Evolutionary conservation across 2,113 vertebrate species (phyloP).

Genomic region (Pleuronectes platessa): DNA sequence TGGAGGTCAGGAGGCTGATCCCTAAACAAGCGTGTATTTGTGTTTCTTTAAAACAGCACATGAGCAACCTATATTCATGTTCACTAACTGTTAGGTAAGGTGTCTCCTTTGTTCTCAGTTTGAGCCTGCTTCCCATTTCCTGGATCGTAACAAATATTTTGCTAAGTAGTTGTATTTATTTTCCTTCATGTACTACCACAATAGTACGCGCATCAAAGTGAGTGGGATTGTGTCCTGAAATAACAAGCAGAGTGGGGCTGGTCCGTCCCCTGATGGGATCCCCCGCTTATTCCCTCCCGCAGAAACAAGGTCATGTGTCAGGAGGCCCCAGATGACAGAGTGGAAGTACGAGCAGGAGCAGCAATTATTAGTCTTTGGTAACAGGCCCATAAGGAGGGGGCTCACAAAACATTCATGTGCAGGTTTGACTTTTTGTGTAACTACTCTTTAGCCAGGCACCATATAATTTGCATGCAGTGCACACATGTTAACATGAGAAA

Average conservation of each 20-base stretch:
- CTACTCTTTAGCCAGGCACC: not conserved
- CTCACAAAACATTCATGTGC: not conserved
- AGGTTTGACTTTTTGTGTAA: not conserved
- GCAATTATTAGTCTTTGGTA: constrained; percentile 28
- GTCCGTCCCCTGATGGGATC: constrained; percentile 35
- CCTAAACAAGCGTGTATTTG: constrained; percentile 59
- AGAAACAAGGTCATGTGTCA: constrained; percentile 62
- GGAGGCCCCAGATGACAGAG: constrained; percentile 50
- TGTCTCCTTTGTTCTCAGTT: constrained; percentile 60
- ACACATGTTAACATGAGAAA: not conserved
- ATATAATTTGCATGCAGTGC: not conserved
- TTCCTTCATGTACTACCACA: constrained; percentile 40
- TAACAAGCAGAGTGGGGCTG: constrained; percentile 63
- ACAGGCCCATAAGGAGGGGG: not conserved
- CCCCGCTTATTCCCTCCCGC: constrained; percentile 27
- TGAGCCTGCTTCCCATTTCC: constrained; percentile 60
- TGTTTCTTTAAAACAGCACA: constrained; percentile 39
- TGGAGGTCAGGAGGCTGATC: constrained; percentile 43
- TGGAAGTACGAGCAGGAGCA: constrained; percentile 20
- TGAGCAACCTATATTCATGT: constrained; percentile 29
- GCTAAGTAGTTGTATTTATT: constrained; percentile 57
- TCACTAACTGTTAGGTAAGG: constrained; percentile 18
- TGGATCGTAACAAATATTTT: constrained; percentile 36
- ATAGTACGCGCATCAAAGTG: constrained; percentile 25
- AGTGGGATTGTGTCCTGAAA: constrained; percentile 57